Percentiles rank a stretch among this genome's conserved stretches.
Conservation (phyloP, 1,140 invertebrate species). For the Camponotus pennsylvanicus region DNA sequence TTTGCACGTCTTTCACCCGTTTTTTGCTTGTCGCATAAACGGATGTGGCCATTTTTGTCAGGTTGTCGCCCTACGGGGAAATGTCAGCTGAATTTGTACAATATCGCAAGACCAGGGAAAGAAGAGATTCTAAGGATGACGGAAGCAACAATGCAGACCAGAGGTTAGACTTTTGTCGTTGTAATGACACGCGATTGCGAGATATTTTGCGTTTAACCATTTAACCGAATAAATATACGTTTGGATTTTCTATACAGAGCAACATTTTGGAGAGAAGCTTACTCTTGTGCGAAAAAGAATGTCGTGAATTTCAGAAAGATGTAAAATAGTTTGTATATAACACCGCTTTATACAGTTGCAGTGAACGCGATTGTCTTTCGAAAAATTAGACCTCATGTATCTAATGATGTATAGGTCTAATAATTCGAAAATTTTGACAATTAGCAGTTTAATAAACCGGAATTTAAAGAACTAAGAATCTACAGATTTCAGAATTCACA, state of each 20-base stretch:
- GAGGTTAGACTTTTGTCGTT: slow-evolving; percentile 54
- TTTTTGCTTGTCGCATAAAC: slow-evolving; percentile 5
- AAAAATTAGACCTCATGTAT: not conserved
- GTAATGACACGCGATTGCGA: slow-evolving; percentile 58
- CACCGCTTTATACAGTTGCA: slow-evolving; percentile 5
- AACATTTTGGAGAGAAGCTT: slow-evolving; percentile 1
- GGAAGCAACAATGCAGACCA: slow-evolving; percentile 13
- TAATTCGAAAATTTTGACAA: not conserved
- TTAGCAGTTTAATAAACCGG: slow-evolving; percentile 1
- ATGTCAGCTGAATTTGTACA: slow-evolving; percentile 23
- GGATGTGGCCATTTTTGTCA: slow-evolving; percentile 35
- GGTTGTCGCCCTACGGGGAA: not conserved
- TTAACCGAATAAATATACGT: slow-evolving; percentile 9
- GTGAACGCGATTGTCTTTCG: not conserved
- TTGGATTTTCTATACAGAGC: slow-evolving; percentile 34
- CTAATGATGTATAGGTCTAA: not conserved
- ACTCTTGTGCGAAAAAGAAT: not conserved
- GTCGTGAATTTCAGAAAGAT: slow-evolving; percentile 17
- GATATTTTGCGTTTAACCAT: slow-evolving; percentile 39
- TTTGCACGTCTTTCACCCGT: slow-evolving; percentile 35
- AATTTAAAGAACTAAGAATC: not conserved
- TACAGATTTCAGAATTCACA: not conserved
- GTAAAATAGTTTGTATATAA: slow-evolving; percentile 10
- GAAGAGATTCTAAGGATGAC: slow-evolving; percentile 2
- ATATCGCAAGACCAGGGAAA: slow-evolving; percentile 33